Conservation (phyloP, 2,113 vertebrate species). For the Galemys pyrenaicus region DNA sequence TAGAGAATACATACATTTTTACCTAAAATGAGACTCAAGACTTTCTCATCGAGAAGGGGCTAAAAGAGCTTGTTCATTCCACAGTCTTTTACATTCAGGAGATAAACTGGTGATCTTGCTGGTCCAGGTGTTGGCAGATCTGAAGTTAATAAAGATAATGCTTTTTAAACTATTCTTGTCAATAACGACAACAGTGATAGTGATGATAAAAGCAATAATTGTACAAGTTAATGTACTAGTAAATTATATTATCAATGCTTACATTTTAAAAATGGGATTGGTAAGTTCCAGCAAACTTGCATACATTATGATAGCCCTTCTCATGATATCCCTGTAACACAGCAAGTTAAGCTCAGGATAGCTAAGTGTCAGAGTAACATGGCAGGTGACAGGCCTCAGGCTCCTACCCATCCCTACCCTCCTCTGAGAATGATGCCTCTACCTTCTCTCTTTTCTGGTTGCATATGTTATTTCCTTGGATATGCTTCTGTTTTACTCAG, state of each 20-base stretch:
- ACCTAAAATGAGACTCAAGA: conserved; percentile 30
- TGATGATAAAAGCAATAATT: neutral
- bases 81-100: neutral
- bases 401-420: neutral
- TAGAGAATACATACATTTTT: conserved; percentile 48
- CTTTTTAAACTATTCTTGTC: neutral
- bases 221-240: neutral
- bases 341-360: neutral
- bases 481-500: neutral
- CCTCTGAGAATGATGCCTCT: neutral
- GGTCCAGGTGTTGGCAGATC: neutral
- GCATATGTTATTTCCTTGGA: fast-evolving
- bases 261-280: no score
- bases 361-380: neutral
- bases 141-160: neutral
- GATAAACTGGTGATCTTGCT: neutral
- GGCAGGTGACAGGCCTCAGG: neutral
- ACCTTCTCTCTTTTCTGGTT: neutral
- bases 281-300: no score
- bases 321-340: fast-evolving
- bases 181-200: neutral
- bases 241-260: no score
- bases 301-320: fast-evolving
- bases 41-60: neutral
- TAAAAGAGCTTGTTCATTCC: neutral